A percentile compares a stretch with the other conserved stretches of the same genome.
Conservation (phyloP, 2,888 invertebrate species). For the Dasysyrphus albostriatus region DNA sequence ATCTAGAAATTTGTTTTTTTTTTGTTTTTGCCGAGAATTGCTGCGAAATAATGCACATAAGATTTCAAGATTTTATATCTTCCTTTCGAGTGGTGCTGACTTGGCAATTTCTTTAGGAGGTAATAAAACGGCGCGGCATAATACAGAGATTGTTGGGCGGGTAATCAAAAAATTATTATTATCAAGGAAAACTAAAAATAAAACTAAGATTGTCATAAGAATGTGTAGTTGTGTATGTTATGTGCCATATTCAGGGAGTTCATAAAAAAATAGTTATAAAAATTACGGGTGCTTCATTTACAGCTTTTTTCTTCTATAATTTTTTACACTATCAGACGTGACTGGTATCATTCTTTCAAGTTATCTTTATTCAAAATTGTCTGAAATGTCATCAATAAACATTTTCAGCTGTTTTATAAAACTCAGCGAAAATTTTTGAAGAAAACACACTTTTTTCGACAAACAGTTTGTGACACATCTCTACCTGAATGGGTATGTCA, state of each 20-base stretch:
- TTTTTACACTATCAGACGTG: too few species aligned
- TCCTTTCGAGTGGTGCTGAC: conserved; percentile 21
- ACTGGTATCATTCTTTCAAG: too few species aligned
- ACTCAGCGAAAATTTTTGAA: too few species aligned
- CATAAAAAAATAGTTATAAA: too few species aligned
- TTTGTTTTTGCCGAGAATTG: not conserved
- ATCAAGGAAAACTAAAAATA: conserved; percentile 14
- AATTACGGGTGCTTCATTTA: too few species aligned
- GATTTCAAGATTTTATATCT: conserved; percentile 24
- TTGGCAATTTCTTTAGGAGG: conserved; percentile 15
- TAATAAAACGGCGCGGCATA: not conserved
- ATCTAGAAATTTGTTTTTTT: not conserved
- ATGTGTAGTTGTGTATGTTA: not conserved
- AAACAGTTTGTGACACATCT: too few species aligned
- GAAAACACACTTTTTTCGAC: too few species aligned
- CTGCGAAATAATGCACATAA: not conserved
- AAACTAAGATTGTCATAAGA: not conserved
- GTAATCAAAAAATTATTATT: conserved; percentile 14
- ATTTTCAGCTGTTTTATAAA: too few species aligned
- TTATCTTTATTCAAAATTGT: too few species aligned
- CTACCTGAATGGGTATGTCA: too few species aligned
- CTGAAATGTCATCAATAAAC: too few species aligned
- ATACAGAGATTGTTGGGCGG: not conserved
- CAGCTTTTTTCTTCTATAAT: too few species aligned
- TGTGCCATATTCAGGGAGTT: not conserved